Percentiles rank a stretch among this genome's conserved stretches.
Evolutionary conservation across 1,140 invertebrate species (phyloP).

Genomic region (Magallana ariakensis): DNA sequence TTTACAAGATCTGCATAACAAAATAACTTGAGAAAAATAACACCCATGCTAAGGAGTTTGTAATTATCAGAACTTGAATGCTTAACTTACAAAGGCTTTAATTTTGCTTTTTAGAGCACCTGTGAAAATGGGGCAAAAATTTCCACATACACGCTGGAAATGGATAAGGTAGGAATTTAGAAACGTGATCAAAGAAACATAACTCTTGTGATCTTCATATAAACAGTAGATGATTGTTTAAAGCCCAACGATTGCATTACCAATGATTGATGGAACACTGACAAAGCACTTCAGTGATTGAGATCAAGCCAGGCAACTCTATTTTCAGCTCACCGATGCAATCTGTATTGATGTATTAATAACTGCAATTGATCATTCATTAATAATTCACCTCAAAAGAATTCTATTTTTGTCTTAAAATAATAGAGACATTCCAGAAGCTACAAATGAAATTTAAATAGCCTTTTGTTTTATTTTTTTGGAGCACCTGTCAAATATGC

Average conservation of each 20-base stretch:
- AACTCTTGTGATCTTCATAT: conserved; percentile 7
- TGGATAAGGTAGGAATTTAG: conserved; percentile 83
- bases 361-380: not conserved
- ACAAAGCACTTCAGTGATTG: not conserved
- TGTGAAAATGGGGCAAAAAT: conserved; percentile 90
- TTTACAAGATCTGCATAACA: not conserved
- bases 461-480: not conserved
- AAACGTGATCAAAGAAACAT: conserved; percentile 18
- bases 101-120: conserved; percentile 83
- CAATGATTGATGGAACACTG: conserved; percentile 13
- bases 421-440: not conserved
- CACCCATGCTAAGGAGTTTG: not conserved
- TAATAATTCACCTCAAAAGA: not conserved
- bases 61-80: not conserved
- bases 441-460: not conserved
- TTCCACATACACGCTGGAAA: conserved; percentile 88
- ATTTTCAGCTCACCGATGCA: not conserved
- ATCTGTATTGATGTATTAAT: conserved; percentile 4
- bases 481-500: not conserved
- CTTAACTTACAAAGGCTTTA: not conserved
- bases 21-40: no score
- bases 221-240: not conserved
- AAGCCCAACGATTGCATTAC: conserved; percentile 16
- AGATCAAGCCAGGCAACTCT: conserved; percentile 17
- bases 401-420: not conserved